These are phyloP conservation scores for Cyrtonyx montezumae DNA, from an alignment of 2,113 vertebrate genomes.

Conservation along the genomic window DNA sequence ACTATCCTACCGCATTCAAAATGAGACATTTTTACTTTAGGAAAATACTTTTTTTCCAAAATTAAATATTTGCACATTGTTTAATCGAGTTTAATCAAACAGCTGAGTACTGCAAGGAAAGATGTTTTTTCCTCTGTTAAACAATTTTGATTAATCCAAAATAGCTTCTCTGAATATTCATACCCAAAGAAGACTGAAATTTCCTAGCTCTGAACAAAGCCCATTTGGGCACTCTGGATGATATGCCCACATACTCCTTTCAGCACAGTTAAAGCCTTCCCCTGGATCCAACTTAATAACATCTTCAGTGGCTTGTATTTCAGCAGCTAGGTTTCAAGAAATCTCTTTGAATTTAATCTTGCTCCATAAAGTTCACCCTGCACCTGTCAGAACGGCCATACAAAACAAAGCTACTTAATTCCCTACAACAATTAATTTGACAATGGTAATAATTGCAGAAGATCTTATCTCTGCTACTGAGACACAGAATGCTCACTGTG, in stretches of 20 bases:
- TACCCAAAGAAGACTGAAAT: neutral
- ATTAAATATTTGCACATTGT: neutral
- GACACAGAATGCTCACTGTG: neutral
- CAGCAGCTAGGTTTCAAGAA: neutral
- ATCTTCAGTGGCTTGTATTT: neutral
- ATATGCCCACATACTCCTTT: neutral
- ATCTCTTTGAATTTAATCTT: neutral
- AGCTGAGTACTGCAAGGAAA: neutral
- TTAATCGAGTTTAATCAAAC: neutral
- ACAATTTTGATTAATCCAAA: neutral
- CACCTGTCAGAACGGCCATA: neutral
- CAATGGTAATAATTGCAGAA: neutral
- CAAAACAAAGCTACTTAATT: neutral
- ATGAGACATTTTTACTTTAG: neutral
- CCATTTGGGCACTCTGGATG: fast-evolving
- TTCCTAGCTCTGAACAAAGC: neutral
- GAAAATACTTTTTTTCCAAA: neutral
- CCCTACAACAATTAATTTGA: neutral
- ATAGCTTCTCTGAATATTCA: neutral
- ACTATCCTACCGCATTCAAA: neutral
- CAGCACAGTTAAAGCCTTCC: fast-evolving
- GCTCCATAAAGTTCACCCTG: neutral
- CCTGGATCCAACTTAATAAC: neutral
- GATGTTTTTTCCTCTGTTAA: neutral
- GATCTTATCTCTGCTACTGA: neutral